Base-by-base conservation (phyloP, 2,113 vertebrate species). In the Rhodinocichla rosea region DNA sequence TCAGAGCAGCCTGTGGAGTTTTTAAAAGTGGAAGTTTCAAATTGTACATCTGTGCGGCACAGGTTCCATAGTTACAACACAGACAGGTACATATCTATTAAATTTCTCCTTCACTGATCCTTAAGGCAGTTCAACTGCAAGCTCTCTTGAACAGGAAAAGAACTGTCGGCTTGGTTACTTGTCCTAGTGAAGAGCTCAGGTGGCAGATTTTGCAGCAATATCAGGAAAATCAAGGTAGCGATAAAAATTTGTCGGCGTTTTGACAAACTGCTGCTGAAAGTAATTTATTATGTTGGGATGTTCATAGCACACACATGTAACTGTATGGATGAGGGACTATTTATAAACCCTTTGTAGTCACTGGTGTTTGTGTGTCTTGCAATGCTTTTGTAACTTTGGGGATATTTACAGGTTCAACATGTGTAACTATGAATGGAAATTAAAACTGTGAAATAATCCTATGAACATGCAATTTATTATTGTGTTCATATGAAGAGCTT, bases 1-100 rank as follows among this genome's bases (percentile, higher is more conserved):
- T 90, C 70, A 33, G 22, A 30, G 24, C 33, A 62, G 16, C 26
- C 62, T 27, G 28, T 32, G 35, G 7, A 62, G 42, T 3, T 49
- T 73, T 87, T 24, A 35, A 32, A 64, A 60, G 17, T 19, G 45
- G 42, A 67, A 17, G 7, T 59, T 75, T 86, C 63, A 67, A 19
- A 11, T 11, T 37, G 27, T 35, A 15, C 2, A 0, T 7, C 4
- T 6, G 19, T 79, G 13, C 35, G 33, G 5, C 33, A 5, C 59
- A 57, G 27, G 13, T 62, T 85, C 22, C 15, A 10, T 20, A 13
- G 24, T 73, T 52, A 7, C 10, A 69, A 40, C 15, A 52, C 4
- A 77, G 39, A 12, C 18, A 3, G 26, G 9, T 18, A 8, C 35
- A 3, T 15, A 13, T 17, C 44, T 64, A 6, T 27, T 71, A 75